A percentile compares a stretch with the other conserved stretches of the same genome.
These are phyloP conservation scores for Muscicapa striata DNA, from an alignment of 2,797 vertebrate genomes.

Conservation along the genomic window DNA sequence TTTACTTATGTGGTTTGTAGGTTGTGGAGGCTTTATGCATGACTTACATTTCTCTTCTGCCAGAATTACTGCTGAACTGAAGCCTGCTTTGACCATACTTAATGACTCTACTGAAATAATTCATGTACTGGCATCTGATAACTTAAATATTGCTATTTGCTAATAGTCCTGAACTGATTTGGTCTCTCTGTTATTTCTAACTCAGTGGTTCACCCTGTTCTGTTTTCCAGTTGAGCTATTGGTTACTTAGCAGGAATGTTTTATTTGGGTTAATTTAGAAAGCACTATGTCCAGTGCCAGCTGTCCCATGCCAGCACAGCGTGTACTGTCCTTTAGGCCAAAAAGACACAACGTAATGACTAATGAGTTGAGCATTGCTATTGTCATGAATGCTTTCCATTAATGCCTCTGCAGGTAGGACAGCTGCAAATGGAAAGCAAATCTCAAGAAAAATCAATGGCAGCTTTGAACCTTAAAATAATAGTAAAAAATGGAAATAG, in stretches of 20 bases:
- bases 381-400: not conserved
- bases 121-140: not conserved
- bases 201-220: not conserved
- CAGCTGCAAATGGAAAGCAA: not conserved
- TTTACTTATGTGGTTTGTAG: not conserved
- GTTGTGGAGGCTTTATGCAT: not conserved
- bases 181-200: not conserved
- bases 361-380: not conserved
- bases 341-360: not conserved
- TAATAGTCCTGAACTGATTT: slow-evolving; percentile 21
- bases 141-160: slow-evolving; percentile 18
- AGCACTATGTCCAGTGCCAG: not conserved
- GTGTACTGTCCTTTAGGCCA: not conserved
- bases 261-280: slow-evolving; percentile 23
- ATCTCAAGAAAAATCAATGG: not conserved
- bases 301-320: not conserved
- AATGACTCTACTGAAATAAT: slow-evolving; percentile 14
- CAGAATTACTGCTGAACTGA: not conserved
- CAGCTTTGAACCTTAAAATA: not conserved
- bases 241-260: not conserved
- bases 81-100: not conserved
- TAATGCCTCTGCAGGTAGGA: not conserved
- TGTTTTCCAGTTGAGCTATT: not conserved
- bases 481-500: not conserved
- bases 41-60: not conserved